A percentile compares a stretch with the other conserved stretches of the same genome.
phyloP scores from a whole-genome alignment of 2,888 invertebrate species.

The Zygothrica quintamaculata region DNA sequence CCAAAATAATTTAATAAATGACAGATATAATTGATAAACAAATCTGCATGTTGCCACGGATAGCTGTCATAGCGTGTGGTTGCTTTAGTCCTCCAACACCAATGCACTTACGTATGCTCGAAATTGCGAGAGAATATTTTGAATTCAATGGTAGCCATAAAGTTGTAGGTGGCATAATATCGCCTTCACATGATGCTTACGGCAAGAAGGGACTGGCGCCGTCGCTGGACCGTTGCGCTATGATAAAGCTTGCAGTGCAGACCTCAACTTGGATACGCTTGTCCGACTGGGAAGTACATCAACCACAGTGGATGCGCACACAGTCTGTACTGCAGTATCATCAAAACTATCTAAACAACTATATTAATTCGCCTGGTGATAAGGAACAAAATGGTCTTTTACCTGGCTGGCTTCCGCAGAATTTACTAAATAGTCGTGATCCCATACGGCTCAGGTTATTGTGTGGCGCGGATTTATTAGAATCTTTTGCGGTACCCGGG shows the following conservation, averaged over 20 bases:
- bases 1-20: constrained; percentile 53
- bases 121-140: constrained; percentile 95
- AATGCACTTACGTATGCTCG: constrained; percentile 98
- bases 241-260: constrained; percentile 92
- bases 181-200: constrained; percentile 97
- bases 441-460: constrained; percentile 91
- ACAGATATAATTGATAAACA: constrained; percentile 72
- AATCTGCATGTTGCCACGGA: constrained; percentile 84
- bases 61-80: constrained; percentile 93
- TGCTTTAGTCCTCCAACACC: constrained; percentile 98
- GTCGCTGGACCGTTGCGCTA: constrained; percentile 90
- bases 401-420: constrained; percentile 87
- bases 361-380: constrained; percentile 85
- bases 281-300: constrained; percentile 93
- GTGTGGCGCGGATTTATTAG: constrained; percentile 96
- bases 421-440: constrained; percentile 84
- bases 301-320: constrained; percentile 93
- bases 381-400: constrained; percentile 84
- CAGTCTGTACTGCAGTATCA: constrained; percentile 91
- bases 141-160: constrained; percentile 89
- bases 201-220: constrained; percentile 93
- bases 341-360: constrained; percentile 87
- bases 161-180: constrained; percentile 96
- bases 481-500: constrained; percentile 95
- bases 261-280: constrained; percentile 93